Base-by-base conservation (phyloP, 2,888 invertebrate genomes). In the Anoncus sp. region DNA sequence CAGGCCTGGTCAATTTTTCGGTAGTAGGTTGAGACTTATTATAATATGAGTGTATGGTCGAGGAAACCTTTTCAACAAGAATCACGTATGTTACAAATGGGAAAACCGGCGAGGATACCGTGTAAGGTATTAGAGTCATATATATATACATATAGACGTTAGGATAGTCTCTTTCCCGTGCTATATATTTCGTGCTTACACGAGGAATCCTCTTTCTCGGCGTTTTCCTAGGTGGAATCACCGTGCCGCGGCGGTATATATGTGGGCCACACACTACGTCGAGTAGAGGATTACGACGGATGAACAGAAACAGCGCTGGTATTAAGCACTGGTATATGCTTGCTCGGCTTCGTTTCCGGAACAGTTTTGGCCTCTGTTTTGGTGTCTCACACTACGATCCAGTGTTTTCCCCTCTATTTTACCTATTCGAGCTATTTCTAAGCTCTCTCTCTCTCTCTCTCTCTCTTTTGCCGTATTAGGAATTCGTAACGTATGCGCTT, bases 181-280 rank as follows among this genome's bases (percentile, higher is more conserved):
- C 24, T 22, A n/a, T 35, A 22, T 45, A 35, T 45, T 20, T 35
- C 40, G 62, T 63, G 51, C 60, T 72, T 62, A 62, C 66, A 55
- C 76, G 35, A 59, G 40, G 47, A 76, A 77, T 77, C 72, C 77
- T 73, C 67, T 72, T 77, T 69, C 55, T 47, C 77, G 45, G 24
- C 31, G 62, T 66, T 69, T 57, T 67, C 57, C n/a, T n/a, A n/a
- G n/a, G n/a, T n/a, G n/a, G 53, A 67, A 77, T 57, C 55, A 72
- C 47, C 67, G 14, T n/a, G 66, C 40, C 57, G 10, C 20, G 43
- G 47, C n/a, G n/a, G n/a, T n/a, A n/a, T n/a, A 5, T 57, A 57
- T 57, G 49, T 65, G 63, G 63, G 40, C 59, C 51, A 35, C 67
- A n/a, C n/a, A n/a, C n/a, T n/a, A 31, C 31, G 63, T 60, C 45